These are phyloP conservation scores for Sthenelais limicola DNA, from an alignment of 2,888 invertebrate genomes.

Conservation along the genomic window DNA sequence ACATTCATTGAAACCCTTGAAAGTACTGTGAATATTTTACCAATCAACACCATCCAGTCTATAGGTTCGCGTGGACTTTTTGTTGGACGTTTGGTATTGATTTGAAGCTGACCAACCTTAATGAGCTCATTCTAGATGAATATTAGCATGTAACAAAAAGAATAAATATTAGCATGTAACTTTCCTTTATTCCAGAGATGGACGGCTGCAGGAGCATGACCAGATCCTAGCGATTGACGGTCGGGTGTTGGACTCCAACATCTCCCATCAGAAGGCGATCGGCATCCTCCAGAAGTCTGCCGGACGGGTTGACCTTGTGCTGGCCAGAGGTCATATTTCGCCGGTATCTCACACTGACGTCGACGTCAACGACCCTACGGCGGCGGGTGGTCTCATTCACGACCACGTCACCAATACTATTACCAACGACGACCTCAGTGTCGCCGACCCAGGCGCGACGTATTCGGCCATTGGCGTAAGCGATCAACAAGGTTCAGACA, in stretches of 20 bases:
- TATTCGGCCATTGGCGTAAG: slow-evolving; percentile 37
- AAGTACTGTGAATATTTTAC: too few relatives aligned
- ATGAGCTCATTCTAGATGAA: too few relatives aligned
- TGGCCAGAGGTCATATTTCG: slow-evolving; percentile 66
- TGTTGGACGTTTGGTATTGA: too few relatives aligned
- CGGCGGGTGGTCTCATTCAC: slow-evolving; percentile 31
- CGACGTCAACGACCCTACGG: slow-evolving; percentile 33
- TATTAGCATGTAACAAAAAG: too few relatives aligned
- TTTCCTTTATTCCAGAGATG: slow-evolving; percentile 75
- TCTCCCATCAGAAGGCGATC: slow-evolving; percentile 88
- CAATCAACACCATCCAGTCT: too few relatives aligned
- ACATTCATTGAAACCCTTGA: too few relatives aligned
- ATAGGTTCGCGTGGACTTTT: too few relatives aligned
- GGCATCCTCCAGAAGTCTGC: slow-evolving; percentile 83
- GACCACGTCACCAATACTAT: slow-evolving; percentile 44
- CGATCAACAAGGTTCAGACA: slow-evolving; percentile 35
- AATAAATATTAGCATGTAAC: not conserved
- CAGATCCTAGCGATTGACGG: slow-evolving; percentile 89
- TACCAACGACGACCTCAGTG: slow-evolving; percentile 46
- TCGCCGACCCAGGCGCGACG: too few relatives aligned
- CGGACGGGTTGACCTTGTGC: slow-evolving; percentile 74
- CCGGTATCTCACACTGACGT: slow-evolving; percentile 41
- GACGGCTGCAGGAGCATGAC: slow-evolving; percentile 83
- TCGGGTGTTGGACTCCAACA: slow-evolving; percentile 78
- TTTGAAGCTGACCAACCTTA: too few relatives aligned